phyloP scores from a whole-genome alignment of 2,113 vertebrate species.

The Halcyon malimbica region DNA sequence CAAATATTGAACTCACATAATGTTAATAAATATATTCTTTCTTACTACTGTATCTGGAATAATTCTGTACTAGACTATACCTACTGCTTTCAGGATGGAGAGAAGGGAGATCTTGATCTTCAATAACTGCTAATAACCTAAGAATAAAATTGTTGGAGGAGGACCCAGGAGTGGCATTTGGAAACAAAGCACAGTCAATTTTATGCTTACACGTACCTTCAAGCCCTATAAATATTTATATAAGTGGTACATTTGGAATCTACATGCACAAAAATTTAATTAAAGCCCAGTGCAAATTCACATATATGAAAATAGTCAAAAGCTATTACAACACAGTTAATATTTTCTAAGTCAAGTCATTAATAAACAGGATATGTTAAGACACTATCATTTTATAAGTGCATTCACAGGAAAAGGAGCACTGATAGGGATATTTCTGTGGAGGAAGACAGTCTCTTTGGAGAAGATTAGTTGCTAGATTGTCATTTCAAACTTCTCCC shows the following conservation, averaged over 20 bases:
- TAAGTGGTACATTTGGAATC: not conserved
- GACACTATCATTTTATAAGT: not conserved
- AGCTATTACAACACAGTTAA: not conserved
- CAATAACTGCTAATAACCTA: not conserved
- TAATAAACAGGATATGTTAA: not conserved
- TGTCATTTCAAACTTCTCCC: not conserved
- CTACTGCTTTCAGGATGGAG: not conserved
- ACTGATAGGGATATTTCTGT: not conserved
- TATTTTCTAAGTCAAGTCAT: not conserved
- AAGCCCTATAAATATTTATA: accelerated
- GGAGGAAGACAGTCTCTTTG: not conserved
- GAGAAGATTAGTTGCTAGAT: not conserved
- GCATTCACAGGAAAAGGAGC: accelerated
- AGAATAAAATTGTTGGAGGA: not conserved
- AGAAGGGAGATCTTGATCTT: not conserved
- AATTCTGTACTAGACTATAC: not conserved
- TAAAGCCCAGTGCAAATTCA: not conserved
- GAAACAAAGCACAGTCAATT: not conserved
- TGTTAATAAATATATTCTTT: not conserved
- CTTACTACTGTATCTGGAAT: not conserved
- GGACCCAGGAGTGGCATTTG: not conserved
- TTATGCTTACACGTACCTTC: not conserved
- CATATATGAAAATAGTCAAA: not conserved
- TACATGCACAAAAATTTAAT: not conserved
- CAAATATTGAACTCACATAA: not conserved